These are phyloP conservation scores for Champsocephalus esox DNA, from an alignment of 2,797 vertebrate species.

Conservation along the genomic window DNA sequence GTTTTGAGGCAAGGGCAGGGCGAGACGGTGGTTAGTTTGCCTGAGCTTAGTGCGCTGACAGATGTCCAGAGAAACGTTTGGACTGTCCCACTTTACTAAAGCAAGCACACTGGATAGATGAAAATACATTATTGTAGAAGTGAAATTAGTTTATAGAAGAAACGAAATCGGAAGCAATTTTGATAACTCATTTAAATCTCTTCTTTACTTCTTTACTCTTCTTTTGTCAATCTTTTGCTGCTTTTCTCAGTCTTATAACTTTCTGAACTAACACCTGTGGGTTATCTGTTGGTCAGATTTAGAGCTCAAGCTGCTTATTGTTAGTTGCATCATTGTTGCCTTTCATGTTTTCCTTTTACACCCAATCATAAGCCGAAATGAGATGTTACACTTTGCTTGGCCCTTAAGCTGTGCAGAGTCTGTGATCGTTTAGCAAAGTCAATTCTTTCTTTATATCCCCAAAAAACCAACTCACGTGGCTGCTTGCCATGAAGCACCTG, in stretches of 20 bases:
- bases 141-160: not conserved
- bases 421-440: not conserved
- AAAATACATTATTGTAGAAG: not conserved
- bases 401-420: slow-evolving; percentile 4
- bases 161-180: not conserved
- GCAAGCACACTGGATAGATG: not conserved
- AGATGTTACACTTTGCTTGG: not conserved
- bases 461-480: not conserved
- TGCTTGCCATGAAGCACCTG: slow-evolving; percentile 13
- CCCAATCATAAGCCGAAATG: not conserved
- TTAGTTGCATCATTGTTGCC: not conserved
- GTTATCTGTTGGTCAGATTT: too few relatives aligned
- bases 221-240: not conserved
- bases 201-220: not conserved
- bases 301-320: not conserved
- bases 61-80: slow-evolving; percentile 48
- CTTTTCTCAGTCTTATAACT: not conserved
- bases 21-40: slow-evolving; percentile 58
- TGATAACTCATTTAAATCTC: not conserved
- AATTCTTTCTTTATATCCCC: too few relatives aligned
- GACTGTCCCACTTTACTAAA: slow-evolving; percentile 7
- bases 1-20: slow-evolving; percentile 67
- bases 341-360: not conserved
- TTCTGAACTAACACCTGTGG: too few relatives aligned
- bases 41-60: slow-evolving; percentile 31